Percentiles rank a stretch among this genome's conserved stretches.
phyloP scores from a whole-genome alignment of 2,888 invertebrate species.

The Tetropium fuscum region DNA sequence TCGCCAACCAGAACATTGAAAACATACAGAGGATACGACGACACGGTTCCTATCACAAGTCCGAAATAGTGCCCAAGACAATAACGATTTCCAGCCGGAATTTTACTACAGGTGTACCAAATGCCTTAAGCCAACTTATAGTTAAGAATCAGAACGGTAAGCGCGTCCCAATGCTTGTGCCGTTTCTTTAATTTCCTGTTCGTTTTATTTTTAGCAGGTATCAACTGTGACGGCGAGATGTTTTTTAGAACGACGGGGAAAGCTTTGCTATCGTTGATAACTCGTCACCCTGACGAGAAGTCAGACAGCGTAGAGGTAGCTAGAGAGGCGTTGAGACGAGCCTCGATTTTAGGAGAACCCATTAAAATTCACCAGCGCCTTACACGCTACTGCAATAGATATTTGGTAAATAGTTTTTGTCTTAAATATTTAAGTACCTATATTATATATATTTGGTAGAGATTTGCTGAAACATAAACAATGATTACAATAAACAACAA shows the following conservation, averaged over 20 bases:
- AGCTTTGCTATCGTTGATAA: slow-evolving; percentile 75
- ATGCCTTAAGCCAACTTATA: slow-evolving; percentile 61
- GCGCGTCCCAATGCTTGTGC: slow-evolving; percentile 5
- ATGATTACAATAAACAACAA: too few species aligned
- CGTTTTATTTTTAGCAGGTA: slow-evolving; percentile 54
- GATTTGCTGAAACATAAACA: too few species aligned
- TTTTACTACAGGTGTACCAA: slow-evolving; percentile 61
- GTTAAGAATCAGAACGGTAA: slow-evolving; percentile 61
- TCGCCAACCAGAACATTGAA: slow-evolving; percentile 61
- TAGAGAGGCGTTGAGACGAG: slow-evolving; percentile 74
- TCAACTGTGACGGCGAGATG: slow-evolving; percentile 75
- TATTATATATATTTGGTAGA: too few species aligned
- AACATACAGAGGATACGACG: slow-evolving; percentile 56
- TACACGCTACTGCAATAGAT: slow-evolving; percentile 76
- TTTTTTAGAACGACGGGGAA: slow-evolving; percentile 78
- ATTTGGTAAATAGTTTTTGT: slow-evolving; percentile 68
- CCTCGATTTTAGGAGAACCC: slow-evolving; percentile 74
- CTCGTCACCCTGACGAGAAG: slow-evolving; percentile 69
- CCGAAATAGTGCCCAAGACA: slow-evolving; percentile 57
- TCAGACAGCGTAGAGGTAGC: slow-evolving; percentile 75
- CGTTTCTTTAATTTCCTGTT: too few species aligned
- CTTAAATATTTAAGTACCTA: too few species aligned
- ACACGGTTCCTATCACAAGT: slow-evolving; percentile 58
- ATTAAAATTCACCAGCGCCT: slow-evolving; percentile 75
- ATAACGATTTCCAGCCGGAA: slow-evolving; percentile 57